Evolutionary conservation across 2,797 vertebrate genomes (phyloP).

Genomic region (Falco rusticolus): DNA sequence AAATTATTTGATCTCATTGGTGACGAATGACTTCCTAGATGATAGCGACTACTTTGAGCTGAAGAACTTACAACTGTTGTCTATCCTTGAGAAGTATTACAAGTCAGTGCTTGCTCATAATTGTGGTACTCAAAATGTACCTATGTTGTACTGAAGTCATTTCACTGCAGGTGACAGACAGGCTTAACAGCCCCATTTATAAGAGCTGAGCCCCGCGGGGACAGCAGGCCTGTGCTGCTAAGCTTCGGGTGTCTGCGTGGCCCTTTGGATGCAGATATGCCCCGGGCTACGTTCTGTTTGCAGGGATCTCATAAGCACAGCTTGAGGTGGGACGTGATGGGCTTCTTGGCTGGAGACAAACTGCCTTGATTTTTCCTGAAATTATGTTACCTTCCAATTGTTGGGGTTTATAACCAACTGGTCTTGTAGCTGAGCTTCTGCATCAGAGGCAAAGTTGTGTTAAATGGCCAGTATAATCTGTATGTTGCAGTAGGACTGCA

Average conservation of each 20-base stretch:
- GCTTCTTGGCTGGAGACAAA: neutral
- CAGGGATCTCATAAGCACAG: neutral
- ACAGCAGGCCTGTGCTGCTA: neutral
- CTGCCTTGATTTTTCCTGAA: neutral
- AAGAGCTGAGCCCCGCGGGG: neutral
- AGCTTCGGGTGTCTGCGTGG: neutral
- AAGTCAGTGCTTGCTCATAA: neutral
- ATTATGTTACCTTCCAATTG: neutral
- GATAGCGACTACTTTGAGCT: neutral
- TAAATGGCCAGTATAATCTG: neutral
- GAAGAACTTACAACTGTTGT: neutral
- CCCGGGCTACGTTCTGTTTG: neutral
- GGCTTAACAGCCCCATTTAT: neutral
- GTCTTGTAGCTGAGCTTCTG: neutral
- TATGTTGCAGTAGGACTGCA: neutral
- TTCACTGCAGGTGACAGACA: neutral
- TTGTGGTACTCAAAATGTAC: rapidly evolving
- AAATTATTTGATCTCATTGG: neutral
- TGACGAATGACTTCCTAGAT: neutral
- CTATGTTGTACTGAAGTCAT: neutral
- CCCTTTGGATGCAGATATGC: neutral
- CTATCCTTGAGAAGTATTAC: neutral
- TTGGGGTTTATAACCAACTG: neutral
- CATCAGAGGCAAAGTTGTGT: neutral
- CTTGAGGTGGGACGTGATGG: neutral